phyloP scores from a whole-genome alignment of 2,888 invertebrate species.

The Microctonus hyperodae region DNA sequence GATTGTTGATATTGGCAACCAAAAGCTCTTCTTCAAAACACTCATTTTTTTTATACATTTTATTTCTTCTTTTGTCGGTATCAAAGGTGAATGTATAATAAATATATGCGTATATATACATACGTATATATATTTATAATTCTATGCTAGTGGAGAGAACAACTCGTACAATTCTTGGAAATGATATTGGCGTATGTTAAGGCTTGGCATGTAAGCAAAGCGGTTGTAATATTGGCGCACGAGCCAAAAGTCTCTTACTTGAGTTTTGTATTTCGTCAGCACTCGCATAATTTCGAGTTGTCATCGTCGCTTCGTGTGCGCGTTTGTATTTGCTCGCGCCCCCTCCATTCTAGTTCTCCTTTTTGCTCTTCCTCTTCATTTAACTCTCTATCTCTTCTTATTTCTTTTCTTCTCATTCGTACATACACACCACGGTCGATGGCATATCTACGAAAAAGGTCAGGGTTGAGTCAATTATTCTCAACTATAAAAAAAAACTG shows the following conservation, averaged over 20 bases:
- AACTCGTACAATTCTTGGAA: conserved; percentile 32
- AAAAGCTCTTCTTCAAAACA: conserved; percentile 13
- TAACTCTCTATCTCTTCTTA: background rate
- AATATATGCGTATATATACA: background rate
- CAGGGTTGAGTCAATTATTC: conserved; percentile 40
- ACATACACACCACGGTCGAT: conserved; percentile 14
- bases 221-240: conserved; percentile 45
- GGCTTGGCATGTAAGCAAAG: conserved; percentile 15
- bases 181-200: conserved; percentile 35
- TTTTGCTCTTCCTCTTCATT: background rate
- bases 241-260: conserved; percentile 47
- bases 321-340: conserved; percentile 15
- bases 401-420: background rate
- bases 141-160: background rate
- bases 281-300: conserved; percentile 46
- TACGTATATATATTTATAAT: background rate
- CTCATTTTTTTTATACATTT: background rate
- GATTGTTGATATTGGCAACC: conserved; percentile 16
- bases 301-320: conserved; percentile 38
- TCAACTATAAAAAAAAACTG: background rate
- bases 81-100: background rate
- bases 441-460: conserved; percentile 41
- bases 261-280: conserved; percentile 46
- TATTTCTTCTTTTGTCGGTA: background rate
- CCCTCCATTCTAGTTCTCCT: background rate